Evolutionary conservation across 2,888 invertebrate species (phyloP), one percentile per base, ranked within the genome.

Genomic region (Malthinus seriepunctatus): DNA sequence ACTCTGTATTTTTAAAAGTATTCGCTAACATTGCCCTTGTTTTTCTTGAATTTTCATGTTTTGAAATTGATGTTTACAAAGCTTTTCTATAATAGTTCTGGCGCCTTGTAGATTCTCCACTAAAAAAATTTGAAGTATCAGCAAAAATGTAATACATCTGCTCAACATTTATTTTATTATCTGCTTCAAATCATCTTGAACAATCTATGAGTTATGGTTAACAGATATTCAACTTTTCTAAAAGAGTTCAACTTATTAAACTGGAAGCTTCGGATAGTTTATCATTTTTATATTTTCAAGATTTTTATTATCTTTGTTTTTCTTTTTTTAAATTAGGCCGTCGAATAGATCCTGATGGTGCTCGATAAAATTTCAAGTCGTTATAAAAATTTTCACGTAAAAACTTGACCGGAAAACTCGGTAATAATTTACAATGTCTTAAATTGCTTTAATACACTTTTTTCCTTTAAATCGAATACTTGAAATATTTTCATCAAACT

Each of bases 131-230:
- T 62, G 58, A 57, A 62, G 53, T 54, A 58, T 62, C 62, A 58
- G 62, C 62, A 57, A 57, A 62, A 62, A 62, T 62, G 57, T 62
- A 62, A 62, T 62, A 62, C 62, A 62, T 62, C 62, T 62, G 62
- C 48, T 62, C 62, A 62, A 62, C 62, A 58, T 62, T 62, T 62
- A 62, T 62, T 62, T 58, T 62, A 62, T 62, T 62, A 62, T 62
- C 62, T 58, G 50, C 38, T 51, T 47, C 53, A 56, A 62, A 62
- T 62, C 62, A 53, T 58, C 57, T 51, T 57, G 62, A 58, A 62
- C 57, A 45, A 62, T 62, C 58, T 58, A 53, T 61, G 62, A 58
- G 51, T 54, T 62, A 58, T 58, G 52, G 38, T 32, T 14, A 38
- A 33, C 52, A 62, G 51, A 53, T 50, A 57, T 46, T 61, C 52